Evolutionary conservation across 2,888 invertebrate genomes (phyloP).

Genomic region (Pollenia angustigena): DNA sequence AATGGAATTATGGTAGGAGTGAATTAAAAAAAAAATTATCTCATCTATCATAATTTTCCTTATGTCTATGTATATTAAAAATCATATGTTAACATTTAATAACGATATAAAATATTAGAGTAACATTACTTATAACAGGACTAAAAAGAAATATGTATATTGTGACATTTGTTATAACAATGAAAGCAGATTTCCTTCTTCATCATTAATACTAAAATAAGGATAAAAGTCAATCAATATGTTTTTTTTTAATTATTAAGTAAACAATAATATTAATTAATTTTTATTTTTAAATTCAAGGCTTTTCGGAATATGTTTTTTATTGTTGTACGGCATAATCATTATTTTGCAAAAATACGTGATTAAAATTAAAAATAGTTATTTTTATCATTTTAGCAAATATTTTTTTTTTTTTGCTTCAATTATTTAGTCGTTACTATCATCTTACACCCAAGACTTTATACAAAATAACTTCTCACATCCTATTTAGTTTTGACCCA

Average conservation of each 20-base stretch:
- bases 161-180: not conserved
- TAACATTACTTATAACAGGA: not conserved
- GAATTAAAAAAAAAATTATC: conserved; percentile 21
- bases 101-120: not conserved
- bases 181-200: not conserved
- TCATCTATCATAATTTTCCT: conserved; percentile 47
- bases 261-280: not conserved
- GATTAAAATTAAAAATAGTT: conserved; percentile 43
- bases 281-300: not conserved
- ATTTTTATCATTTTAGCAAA: conserved; percentile 13
- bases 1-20: conserved; percentile 22
- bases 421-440: conserved; percentile 45
- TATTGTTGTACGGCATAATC: no score
- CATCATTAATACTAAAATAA: not conserved
- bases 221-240: not conserved
- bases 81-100: conserved; percentile 2
- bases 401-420: conserved; percentile 3
- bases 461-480: conserved; percentile 44
- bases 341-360: conserved; percentile 48
- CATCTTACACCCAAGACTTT: conserved; percentile 29
- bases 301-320: not conserved
- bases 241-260: not conserved
- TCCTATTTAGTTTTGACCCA: conserved; percentile 26
- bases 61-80: conserved; percentile 7
- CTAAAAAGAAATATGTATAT: not conserved